Base-by-base conservation (phyloP, 2,113 vertebrate species). In the Pelecanus crispus region DNA sequence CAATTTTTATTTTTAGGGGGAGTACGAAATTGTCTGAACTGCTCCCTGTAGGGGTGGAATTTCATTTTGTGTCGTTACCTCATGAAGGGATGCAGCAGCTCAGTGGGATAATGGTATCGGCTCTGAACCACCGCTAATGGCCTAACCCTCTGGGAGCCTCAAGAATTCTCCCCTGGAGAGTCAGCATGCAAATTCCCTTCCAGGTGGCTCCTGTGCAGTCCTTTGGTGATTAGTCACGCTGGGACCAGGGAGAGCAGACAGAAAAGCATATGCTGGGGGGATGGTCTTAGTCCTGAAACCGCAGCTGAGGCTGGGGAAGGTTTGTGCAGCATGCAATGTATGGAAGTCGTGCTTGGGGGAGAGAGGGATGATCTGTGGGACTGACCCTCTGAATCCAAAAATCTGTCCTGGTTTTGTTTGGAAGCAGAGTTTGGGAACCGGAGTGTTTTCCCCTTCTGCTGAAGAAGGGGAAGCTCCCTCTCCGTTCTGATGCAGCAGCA, bases 221-320 rank as follows among this genome's bases (percentile, higher is more conserved):
- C 97, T 97, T 97, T 97, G 94, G 96, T 97, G 96, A 97, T 97
- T 97, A 96, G 97, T 97, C 97, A 97, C 52, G 59, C 96, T 95
- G 92, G 53, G 92, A 80, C 44, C 5, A 7, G 58, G 75, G 88
- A 83, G 73, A 84, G 58, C 95, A 84, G 73, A 71, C 62, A 84
- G 81, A 88, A 89, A 94, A 94, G 92, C 88, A 88, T 95, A 79
- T 75, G 71, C 91, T 95, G 78, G 61, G 78, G 81, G 59, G 52
- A 92, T 93, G 86, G 79, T 95, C 58, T 55, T 47, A 85, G 66
- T 81, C 82, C 34, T 59, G 47, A 92, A 96, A 85, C 59, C 59
- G 78, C 78, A 91, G 74, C 94, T 97, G 96, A 96, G 93, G 78
- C 91, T 10, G 7, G 44, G 49, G 68, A 63, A 66, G 81, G 50